Base-by-base conservation (phyloP, 2,113 vertebrate genomes). In the Perognathus longimembris region DNA sequence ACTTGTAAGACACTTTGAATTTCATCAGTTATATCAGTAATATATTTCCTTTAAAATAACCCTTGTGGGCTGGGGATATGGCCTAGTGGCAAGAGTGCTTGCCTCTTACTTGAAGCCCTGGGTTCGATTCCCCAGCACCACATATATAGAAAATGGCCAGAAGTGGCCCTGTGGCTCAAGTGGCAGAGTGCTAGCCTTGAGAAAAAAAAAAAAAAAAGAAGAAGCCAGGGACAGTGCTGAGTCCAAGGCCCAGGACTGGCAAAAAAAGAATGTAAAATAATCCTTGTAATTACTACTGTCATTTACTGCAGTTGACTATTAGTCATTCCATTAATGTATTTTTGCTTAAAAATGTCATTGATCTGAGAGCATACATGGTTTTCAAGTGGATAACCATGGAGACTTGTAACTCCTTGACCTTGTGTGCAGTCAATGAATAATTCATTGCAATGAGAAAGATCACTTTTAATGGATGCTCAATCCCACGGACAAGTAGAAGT, bases 371-470 rank as follows among this genome's bases (percentile, higher is more conserved):
- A 73, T 45, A 73, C 73, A 91, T 74, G 38, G n/a, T 7, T 76
- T 4, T 77, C 79, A 89, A 92, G 84, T 81, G 87, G 34, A 85
- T 18, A 81, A 30, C 69, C 54, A 36, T 91, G 34, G 61, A 92
- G 67, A 4, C 69, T 79, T 61, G 30, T 78, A 91, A 92, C 67
- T 85, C 82, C 85, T 5, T 85, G 89, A 96, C 64, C 66, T 30
- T 93, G 32, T 89, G 32, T 59, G n/a, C 86, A 36, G 69, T 38
- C 69, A 85, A 77, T 91, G 85, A 93, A 87, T 93, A 92, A 92
- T 93, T 94, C 86, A 96, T 63, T 80, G 9, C n/a, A 87, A 15
- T 93, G 45, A 24, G 93, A 82, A 86, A 85, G 28, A 91, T 91
- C 80, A 74, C 34, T 80, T 90, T 93, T 88, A 94, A 40, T 74